A percentile compares a stretch with the other conserved stretches of the same genome.
phyloP scores from a whole-genome alignment of 2,888 invertebrate genomes.

The Cheilosia pagana region DNA sequence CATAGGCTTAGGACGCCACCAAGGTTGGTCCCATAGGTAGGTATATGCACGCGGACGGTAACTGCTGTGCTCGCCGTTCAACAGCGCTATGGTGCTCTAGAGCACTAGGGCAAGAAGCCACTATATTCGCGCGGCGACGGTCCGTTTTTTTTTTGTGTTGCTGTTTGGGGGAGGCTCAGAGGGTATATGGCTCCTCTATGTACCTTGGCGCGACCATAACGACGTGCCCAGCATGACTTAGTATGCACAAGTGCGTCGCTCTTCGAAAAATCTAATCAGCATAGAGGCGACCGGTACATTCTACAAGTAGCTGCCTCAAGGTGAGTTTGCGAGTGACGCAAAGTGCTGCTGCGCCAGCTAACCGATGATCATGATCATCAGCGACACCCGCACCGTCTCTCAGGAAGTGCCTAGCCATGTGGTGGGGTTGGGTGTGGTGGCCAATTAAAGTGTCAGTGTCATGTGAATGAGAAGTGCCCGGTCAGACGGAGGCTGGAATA shows the following conservation, averaged over 20 bases:
- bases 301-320: constrained; percentile 60
- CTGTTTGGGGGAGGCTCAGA: constrained; percentile 45
- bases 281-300: constrained; percentile 25
- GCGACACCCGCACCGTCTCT: constrained; percentile 44
- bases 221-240: constrained; percentile 56
- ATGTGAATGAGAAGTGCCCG: constrained; percentile 35
- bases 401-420: constrained; percentile 2
- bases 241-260: constrained; percentile 26
- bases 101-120: constrained; percentile 73
- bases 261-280: constrained; percentile 48
- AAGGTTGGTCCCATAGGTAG: constrained; percentile 55
- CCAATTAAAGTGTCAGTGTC: constrained; percentile 70
- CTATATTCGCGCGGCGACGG: constrained; percentile 56
- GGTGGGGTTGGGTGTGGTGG: constrained; percentile 65
- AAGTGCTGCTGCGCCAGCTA: constrained; percentile 31
- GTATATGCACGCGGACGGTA: constrained; percentile 42
- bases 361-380: constrained; percentile 53
- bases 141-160: constrained; percentile 19
- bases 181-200: constrained; percentile 49
- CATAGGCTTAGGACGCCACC: constrained; percentile 46
- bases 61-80: constrained; percentile 40
- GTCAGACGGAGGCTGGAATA: constrained; percentile 30
- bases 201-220: constrained; percentile 11
- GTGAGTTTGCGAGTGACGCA: constrained; percentile 46
- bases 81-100: constrained; percentile 62